phyloP scores from a whole-genome alignment of 2,888 invertebrate species.

The Dyspetes luteomarginatus region DNA sequence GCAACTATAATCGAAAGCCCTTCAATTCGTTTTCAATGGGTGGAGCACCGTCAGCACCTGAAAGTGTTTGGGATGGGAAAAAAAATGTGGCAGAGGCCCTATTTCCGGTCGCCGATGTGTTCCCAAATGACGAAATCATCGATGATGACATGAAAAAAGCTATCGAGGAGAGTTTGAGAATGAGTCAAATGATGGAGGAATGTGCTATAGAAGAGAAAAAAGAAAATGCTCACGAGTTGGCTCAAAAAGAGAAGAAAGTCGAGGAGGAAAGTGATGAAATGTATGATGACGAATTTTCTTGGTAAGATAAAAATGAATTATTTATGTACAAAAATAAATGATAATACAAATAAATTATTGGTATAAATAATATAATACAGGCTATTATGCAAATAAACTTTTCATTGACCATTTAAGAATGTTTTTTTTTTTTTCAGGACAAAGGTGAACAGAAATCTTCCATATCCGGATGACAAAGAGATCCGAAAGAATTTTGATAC shows the following conservation, averaged over 20 bases:
- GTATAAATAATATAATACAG: not conserved
- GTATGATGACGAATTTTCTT: slow-evolving; percentile 12
- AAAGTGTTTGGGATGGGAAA: not conserved
- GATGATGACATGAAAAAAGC: not conserved
- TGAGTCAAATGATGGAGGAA: too few relatives aligned
- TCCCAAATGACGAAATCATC: not conserved
- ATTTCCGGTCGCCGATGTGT: not conserved
- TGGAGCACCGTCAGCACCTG: not conserved
- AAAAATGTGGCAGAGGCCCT: not conserved
- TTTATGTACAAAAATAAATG: not conserved
- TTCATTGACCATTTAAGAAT: not conserved
- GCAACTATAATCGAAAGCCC: not conserved
- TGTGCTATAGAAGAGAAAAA: too few relatives aligned
- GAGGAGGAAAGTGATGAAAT: slow-evolving; percentile 15
- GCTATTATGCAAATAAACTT: too few relatives aligned
- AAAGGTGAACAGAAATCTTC: slow-evolving; percentile 54
- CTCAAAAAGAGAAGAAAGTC: not conserved
- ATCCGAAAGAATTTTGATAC: slow-evolving; percentile 3
- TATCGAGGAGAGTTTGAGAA: not conserved
- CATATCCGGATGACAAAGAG: not conserved
- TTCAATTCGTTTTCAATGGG: not conserved
- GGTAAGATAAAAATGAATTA: slow-evolving; percentile 16
- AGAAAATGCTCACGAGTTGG: fast-evolving
- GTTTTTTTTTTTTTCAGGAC: slow-evolving; percentile 50
- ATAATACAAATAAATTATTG: not conserved